Percentiles rank a stretch among this genome's conserved stretches.
These are phyloP conservation scores for Eilema sororculum DNA, from an alignment of 2,888 invertebrate species.

Conservation along the genomic window DNA sequence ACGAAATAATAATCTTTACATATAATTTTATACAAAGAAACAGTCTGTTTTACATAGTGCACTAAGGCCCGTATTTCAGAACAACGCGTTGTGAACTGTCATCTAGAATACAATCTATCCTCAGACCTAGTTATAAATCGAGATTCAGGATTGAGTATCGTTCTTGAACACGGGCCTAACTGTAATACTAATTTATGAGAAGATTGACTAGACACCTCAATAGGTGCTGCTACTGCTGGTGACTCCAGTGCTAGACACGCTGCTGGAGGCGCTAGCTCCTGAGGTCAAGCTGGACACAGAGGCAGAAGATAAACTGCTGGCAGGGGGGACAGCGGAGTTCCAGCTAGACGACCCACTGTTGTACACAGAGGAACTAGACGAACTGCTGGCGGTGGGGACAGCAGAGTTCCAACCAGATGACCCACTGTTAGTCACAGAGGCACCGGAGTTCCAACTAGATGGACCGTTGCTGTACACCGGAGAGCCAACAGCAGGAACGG, in stretches of 20 bases:
- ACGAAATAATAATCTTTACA: background rate
- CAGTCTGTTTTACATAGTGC: background rate
- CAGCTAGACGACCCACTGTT: too few relatives aligned
- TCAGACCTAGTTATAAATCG: too few relatives aligned
- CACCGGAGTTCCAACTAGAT: background rate
- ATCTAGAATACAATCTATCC: too few relatives aligned
- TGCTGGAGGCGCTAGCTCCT: background rate
- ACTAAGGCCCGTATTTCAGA: background rate
- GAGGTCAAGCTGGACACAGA: background rate
- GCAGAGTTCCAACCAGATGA: background rate
- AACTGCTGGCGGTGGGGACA: background rate
- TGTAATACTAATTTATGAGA: background rate
- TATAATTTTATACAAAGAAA: background rate
- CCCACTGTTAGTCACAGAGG: background rate
- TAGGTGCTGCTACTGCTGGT: constrained; percentile 2
- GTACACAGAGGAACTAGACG: too few relatives aligned
- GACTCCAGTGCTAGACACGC: background rate
- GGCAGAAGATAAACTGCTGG: background rate
- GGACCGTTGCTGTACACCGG: constrained; percentile 8
- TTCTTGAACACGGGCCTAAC: background rate
- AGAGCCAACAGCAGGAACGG: background rate
- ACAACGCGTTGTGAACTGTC: too few relatives aligned
- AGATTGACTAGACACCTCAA: constrained; percentile 15
- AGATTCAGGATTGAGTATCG: too few relatives aligned
- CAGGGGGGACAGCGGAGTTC: background rate